These are phyloP conservation scores for Yponomeuta evonymella DNA, from an alignment of 2,888 invertebrate species.

Conservation along the genomic window DNA sequence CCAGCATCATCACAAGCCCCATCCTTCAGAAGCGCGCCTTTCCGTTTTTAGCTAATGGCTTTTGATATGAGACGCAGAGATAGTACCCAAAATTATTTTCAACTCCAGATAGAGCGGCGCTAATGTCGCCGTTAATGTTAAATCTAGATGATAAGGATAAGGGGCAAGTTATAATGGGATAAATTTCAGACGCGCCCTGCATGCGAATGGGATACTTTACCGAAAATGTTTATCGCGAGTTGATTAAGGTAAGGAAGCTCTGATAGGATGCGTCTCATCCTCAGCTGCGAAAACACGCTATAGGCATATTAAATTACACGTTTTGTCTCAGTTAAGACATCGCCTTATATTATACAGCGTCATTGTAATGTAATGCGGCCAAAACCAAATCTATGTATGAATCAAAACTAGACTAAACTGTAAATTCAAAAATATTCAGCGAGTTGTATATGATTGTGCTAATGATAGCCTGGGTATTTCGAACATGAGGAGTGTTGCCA, in stretches of 20 bases:
- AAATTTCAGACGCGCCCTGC: constrained; percentile 38
- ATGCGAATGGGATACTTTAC: constrained; percentile 30
- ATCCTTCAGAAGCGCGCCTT: neutral
- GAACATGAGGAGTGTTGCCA: no score
- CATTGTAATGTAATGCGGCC: no score
- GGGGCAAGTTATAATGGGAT: constrained; percentile 36
- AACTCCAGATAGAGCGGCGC: neutral
- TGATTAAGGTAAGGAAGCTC: neutral
- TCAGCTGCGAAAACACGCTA: neutral
- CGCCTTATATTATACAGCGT: no score
- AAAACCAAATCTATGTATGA: no score
- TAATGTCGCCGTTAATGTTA: no score
- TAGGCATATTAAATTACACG: no score
- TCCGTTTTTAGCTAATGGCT: neutral
- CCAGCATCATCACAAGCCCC: no score
- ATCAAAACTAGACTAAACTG: no score
- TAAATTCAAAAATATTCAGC: no score
- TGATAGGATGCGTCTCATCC: neutral
- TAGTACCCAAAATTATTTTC: neutral
- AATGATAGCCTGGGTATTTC: no score
- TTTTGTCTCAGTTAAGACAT: no score
- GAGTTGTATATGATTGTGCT: no score
- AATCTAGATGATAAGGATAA: constrained; percentile 2
- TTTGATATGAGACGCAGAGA: neutral
- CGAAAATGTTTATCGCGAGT: constrained; percentile 1